A percentile compares a stretch with the other conserved stretches of the same genome.
Conservation (phyloP, 2,797 vertebrate species). For the Crax fasciolata region DNA sequence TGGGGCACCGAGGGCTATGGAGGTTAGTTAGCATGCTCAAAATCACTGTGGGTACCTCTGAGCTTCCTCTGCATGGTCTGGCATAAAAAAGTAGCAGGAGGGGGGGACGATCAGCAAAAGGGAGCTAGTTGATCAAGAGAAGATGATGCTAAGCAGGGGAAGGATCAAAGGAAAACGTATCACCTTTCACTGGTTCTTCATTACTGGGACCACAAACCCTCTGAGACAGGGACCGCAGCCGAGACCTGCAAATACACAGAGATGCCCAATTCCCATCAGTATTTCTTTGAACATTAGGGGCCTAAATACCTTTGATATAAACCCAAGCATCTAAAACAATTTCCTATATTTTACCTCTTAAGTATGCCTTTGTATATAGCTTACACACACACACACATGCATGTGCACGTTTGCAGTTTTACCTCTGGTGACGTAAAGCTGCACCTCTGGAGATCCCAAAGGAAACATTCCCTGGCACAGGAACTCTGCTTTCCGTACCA, state of each 20-base stretch:
- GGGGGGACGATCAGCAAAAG: neutral
- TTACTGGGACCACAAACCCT: neutral
- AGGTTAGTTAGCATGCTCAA: neutral
- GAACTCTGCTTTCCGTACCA: neutral
- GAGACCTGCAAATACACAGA: neutral
- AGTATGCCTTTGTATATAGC: neutral
- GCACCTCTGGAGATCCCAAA: neutral
- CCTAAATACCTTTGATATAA: neutral
- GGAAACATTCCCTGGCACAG: neutral
- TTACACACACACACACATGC: neutral
- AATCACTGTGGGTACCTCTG: neutral
- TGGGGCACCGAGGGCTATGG: neutral
- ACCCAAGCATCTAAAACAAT: neutral
- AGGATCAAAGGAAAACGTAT: conserved; percentile 18
- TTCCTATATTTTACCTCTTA: neutral
- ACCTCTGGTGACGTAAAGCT: neutral
- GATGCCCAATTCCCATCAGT: neutral
- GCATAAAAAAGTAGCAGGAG: neutral
- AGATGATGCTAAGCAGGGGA: neutral
- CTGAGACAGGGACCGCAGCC: neutral
- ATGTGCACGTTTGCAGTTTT: neutral
- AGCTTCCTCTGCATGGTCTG: conserved; percentile 17
- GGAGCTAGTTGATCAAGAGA: neutral
- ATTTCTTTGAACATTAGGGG: neutral
- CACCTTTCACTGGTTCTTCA: neutral